phyloP scores from a whole-genome alignment of 2,797 vertebrate genomes.

The Discoglossus pictus region DNA sequence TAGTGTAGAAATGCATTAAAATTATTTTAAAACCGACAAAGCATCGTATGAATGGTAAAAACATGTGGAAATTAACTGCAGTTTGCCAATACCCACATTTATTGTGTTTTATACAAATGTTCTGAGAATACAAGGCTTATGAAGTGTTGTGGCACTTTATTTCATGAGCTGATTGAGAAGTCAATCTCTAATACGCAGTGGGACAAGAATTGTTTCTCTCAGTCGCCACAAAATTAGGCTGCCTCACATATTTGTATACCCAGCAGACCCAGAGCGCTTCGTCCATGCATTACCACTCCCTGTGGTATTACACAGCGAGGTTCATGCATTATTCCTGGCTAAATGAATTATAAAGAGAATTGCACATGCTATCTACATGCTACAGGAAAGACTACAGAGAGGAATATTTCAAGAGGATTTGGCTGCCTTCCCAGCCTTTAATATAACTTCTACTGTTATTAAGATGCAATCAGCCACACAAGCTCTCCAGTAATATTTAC shows the following conservation, averaged over 20 bases:
- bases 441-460: too few species aligned
- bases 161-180: constrained; percentile 28
- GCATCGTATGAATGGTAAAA: background rate
- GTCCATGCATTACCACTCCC: constrained; percentile 30
- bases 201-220: constrained; percentile 34
- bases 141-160: constrained; percentile 12
- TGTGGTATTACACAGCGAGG: constrained; percentile 25
- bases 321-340: constrained; percentile 44
- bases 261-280: constrained; percentile 16
- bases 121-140: background rate
- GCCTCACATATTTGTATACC: constrained; percentile 32
- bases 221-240: constrained; percentile 30
- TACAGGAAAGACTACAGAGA: constrained; percentile 7
- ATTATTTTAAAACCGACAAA: too few species aligned
- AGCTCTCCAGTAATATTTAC: too few species aligned
- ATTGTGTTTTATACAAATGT: background rate
- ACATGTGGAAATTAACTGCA: background rate
- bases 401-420: constrained; percentile 19
- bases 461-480: too few species aligned
- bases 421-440: constrained; percentile 14
- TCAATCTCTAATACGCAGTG: constrained; percentile 32
- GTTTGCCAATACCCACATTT: background rate
- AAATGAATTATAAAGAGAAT: constrained; percentile 34
- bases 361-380: constrained; percentile 29
- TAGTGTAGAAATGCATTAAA: too few species aligned